Evolutionary conservation across 2,113 vertebrate species (phyloP).

Genomic region (Oreocharis arfaki): DNA sequence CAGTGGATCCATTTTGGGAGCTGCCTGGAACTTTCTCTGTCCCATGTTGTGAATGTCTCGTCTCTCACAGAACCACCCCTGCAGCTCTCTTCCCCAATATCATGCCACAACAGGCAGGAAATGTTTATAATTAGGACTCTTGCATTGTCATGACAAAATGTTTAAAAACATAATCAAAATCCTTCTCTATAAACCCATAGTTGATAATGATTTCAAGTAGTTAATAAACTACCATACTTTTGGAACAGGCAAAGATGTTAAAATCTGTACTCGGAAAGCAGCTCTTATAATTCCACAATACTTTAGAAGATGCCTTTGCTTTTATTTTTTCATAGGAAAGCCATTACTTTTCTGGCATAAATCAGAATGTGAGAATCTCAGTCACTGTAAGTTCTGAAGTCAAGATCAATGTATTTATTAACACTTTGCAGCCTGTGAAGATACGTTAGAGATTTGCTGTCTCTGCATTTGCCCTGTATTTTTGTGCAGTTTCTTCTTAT

Average conservation of each 20-base stretch:
- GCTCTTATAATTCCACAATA: neutral
- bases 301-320: neutral
- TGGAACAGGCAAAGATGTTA: neutral
- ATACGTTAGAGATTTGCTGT: neutral
- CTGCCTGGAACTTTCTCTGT: neutral
- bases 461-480: neutral
- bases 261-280: neutral
- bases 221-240: neutral
- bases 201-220: neutral
- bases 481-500: neutral
- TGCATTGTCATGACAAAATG: neutral
- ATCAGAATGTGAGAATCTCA: neutral
- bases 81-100: neutral
- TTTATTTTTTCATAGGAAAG: neutral
- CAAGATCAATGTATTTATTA: neutral
- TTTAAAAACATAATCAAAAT: neutral
- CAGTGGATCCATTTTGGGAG: neutral
- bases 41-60: neutral
- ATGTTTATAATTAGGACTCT: neutral
- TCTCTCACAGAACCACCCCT: neutral
- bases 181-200: neutral
- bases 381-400: neutral
- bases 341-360: neutral
- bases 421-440: neutral
- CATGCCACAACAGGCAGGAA: neutral